Evolutionary conservation across 2,113 vertebrate genomes (phyloP).

Genomic region (Chionomys nivalis): DNA sequence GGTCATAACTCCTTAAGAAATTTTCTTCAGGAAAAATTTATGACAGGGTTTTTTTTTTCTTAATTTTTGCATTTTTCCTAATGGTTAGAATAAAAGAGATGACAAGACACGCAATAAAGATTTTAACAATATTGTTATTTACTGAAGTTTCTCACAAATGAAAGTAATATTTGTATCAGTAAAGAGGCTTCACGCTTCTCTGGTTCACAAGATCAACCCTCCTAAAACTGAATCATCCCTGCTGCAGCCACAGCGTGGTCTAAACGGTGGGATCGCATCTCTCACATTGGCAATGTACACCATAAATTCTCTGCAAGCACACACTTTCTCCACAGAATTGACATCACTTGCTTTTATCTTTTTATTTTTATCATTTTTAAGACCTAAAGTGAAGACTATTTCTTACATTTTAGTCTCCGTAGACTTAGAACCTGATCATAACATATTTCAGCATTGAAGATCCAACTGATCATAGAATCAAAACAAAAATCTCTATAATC

Average conservation of each 20-base stretch:
- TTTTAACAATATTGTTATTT: not conserved
- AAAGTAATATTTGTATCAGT: not conserved
- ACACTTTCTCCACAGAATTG: constrained; percentile 13
- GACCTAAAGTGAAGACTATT: constrained; percentile 65
- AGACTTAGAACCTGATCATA: constrained; percentile 36
- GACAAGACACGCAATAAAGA: not conserved
- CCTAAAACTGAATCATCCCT: not conserved
- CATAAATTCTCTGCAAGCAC: constrained; percentile 63
- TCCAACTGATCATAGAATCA: constrained; percentile 50
- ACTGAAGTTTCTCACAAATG: not conserved
- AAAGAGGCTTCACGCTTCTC: not conserved
- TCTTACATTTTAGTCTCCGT: constrained; percentile 66
- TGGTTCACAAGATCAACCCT: constrained; percentile 14
- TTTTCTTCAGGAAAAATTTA: constrained; percentile 5
- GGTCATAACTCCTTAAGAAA: not conserved
- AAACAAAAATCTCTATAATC: constrained; percentile 34
- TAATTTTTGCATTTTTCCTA: not conserved
- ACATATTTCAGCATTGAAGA: constrained; percentile 55
- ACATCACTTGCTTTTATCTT: constrained; percentile 64
- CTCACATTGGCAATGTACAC: not conserved
- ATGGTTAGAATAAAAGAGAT: not conserved
- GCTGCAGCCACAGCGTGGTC: not conserved
- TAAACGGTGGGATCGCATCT: not conserved
- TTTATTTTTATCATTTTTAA: constrained; percentile 68
- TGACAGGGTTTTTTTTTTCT: not conserved